These are phyloP conservation scores for Agrotis segetum DNA, from an alignment of 2,888 invertebrate genomes.

Conservation along the genomic window DNA sequence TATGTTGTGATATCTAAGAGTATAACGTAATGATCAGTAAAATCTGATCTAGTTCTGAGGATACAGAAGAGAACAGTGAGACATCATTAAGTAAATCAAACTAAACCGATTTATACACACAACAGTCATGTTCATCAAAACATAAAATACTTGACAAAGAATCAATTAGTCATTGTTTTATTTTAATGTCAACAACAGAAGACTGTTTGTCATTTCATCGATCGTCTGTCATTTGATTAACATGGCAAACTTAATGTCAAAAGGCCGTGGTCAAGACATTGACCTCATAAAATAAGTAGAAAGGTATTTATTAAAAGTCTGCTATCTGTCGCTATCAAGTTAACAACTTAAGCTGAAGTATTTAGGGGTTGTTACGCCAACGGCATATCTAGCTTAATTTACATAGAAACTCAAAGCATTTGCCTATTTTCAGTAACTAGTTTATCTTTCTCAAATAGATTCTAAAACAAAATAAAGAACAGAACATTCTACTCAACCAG, in stretches of 20 bases:
- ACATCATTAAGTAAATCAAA: no score
- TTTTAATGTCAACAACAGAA: not conserved
- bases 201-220: not conserved
- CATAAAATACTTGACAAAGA: no score
- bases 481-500: slow-evolving; percentile 16
- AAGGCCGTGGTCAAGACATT: not conserved
- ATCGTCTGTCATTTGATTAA: not conserved
- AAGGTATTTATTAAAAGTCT: not conserved
- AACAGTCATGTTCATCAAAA: no score
- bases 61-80: no score
- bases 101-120: no score
- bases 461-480: slow-evolving; percentile 24
- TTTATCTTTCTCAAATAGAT: slow-evolving; percentile 5
- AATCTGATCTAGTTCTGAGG: no score
- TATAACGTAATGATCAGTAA: no score
- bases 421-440: not conserved
- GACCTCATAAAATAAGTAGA: not conserved
- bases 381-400: slow-evolving; percentile 8
- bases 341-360: not conserved
- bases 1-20: no score
- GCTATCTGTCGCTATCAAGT: not conserved
- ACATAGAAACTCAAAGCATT: not conserved
- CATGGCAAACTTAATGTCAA: not conserved
- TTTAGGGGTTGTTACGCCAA: not conserved
- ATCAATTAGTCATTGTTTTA: not conserved